A percentile compares a stretch with the other conserved stretches of the same genome.
phyloP scores from a whole-genome alignment of 2,888 invertebrate species.

The Allygus modestus region DNA sequence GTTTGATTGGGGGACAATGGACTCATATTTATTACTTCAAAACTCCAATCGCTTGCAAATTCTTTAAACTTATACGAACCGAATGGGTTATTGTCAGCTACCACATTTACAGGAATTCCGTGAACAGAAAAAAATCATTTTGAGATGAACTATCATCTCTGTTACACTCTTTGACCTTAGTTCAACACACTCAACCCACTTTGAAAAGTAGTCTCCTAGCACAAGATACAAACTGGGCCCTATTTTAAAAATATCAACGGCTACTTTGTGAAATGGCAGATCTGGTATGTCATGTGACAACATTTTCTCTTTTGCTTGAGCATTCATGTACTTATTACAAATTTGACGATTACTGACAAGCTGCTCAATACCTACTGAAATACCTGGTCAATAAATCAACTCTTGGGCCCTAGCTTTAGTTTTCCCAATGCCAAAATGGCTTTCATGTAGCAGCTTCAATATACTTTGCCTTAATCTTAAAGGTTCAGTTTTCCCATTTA shows the following conservation, averaged over 20 bases:
- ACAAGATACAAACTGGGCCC: slow-evolving; percentile 68
- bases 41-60: slow-evolving; percentile 68
- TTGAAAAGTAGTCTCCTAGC: slow-evolving; percentile 69
- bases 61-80: slow-evolving; percentile 65
- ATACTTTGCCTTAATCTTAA: slow-evolving; percentile 26
- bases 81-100: slow-evolving; percentile 70
- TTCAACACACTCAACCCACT: slow-evolving; percentile 68
- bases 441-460: slow-evolving; percentile 67
- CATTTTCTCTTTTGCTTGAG: slow-evolving; percentile 68
- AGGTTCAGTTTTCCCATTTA: slow-evolving; percentile 59
- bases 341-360: slow-evolving; percentile 66
- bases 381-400: slow-evolving; percentile 69
- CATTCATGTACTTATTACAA: slow-evolving; percentile 65
- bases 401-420: slow-evolving; percentile 67
- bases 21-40: slow-evolving; percentile 67
- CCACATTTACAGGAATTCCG: slow-evolving; percentile 67
- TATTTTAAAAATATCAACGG: slow-evolving; percentile 71
- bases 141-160: slow-evolving; percentile 64
- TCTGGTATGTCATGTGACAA: slow-evolving; percentile 69
- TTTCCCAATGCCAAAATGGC: slow-evolving; percentile 69
- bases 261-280: slow-evolving; percentile 71
- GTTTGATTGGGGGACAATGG: slow-evolving; percentile 69
- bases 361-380: slow-evolving; percentile 66
- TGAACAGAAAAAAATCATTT: slow-evolving; percentile 67
- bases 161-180: slow-evolving; percentile 63